Evolutionary conservation across 2,888 invertebrate species (phyloP), one percentile per base, ranked within the genome.

Genomic region (Creontiades dilutus): DNA sequence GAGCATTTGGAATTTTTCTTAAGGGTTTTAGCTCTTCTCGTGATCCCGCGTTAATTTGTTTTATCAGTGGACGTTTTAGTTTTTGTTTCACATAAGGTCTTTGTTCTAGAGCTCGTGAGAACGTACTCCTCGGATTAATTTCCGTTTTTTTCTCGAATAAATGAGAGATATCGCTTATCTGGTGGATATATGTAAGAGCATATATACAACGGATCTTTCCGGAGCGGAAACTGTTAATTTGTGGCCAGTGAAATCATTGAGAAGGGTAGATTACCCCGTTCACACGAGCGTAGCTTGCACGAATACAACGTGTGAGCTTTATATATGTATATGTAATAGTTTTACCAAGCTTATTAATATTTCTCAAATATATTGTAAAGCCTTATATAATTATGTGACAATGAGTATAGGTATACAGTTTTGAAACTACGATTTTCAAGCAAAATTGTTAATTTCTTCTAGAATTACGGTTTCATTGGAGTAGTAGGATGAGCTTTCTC

Each of bases 191-290:
- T 46, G 19, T 75, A 75, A 75, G 1, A 52, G 16, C 13, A 52
- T 52, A 52, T 52, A n/a, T n/a, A 52, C 12, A 68, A 68, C 68
- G 27, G 68, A 68, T 68, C 68, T 27, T 23, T 68, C 23, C 27
- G 68, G 23, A 68, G 23, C 23, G 68, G 68, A 68, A 68, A 27
- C 68, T 3, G 68, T 68, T 68, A 68, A 68, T 68, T 68, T 68
- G 68, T 68, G 61, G 1, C 3, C 1, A 23, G 68, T 23, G 68
- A 68, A 68, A 68, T 68, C 68, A 68, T 9, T 68, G 68, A 68
- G 68, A 68, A 68, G 68, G 23, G 68, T 68, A 68, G 19, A 23
- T 68, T 68, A 68, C 68, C 5, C 12, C 27, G 23, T 27, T 68
- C 68, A 68, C 68, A 68, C 68, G 68, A 23, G 23, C 23, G 68